Evolutionary conservation across 1,140 invertebrate species (phyloP), one percentile per base, ranked within the genome.

Genomic region (Drosophila tsacasi): DNA sequence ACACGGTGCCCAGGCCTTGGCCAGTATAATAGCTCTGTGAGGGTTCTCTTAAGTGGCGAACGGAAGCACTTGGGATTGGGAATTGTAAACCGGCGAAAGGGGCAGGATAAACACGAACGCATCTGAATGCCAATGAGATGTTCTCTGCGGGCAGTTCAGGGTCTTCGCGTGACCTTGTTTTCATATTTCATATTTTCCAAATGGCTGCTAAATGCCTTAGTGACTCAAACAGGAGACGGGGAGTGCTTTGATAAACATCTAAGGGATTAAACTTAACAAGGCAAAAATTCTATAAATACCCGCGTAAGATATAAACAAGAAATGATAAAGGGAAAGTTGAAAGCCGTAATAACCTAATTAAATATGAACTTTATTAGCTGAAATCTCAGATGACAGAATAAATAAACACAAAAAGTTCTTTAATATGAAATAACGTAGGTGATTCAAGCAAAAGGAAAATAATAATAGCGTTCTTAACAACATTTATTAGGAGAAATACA

Each of bases 1-100:
- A 73, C 37, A 32, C 50, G 42, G 40, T 72, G n/a, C 21, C n/a
- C 44, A 50, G 67, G 52, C 69, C 69, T 73, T 73, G 69, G 69
- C 67, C 67, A 73, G 49, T 73, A 19, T 72, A 72, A 59, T 37
- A 39, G 32, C 39, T 44, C 63, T 49, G 30, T 44, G 39, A 25
- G 40, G 69, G 27, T 19, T 58, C 66, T 59, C 21, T 39, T 32
- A 72, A 72, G 25, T 32, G 66, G 40, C 50, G 8, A 35, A 25
- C 17, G 39, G 66, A 13, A 35, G 21, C 69, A n/a, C 35, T 37
- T 69, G 66, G 67, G 67, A 54, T 27, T 32, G 50, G 23, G 13
- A 40, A 49, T 47, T 37, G 13, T 23, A 21, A 8, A 17, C 35
- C 35, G 54, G 39, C 19, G 25, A n/a, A 47, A n/a, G n/a, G 52